phyloP scores from a whole-genome alignment of 2,888 invertebrate species.

The Saturnia pavonia region DNA sequence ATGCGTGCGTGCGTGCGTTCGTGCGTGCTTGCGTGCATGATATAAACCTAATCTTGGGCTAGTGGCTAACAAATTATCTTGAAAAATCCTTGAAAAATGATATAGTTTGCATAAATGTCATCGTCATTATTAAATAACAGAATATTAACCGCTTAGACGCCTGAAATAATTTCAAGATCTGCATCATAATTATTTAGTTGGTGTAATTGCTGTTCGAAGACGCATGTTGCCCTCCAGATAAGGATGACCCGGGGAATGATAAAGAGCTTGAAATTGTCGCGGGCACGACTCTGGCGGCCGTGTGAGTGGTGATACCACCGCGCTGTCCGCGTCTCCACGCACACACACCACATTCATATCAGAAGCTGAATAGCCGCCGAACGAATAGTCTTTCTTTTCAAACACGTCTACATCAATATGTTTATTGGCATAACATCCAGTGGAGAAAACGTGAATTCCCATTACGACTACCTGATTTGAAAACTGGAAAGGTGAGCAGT shows the following conservation, averaged over 20 bases:
- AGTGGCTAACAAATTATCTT: too few relatives aligned
- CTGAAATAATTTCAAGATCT: slow-evolving; percentile 26
- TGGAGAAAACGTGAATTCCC: slow-evolving; percentile 77
- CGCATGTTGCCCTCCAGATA: slow-evolving; percentile 67
- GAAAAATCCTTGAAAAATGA: too few relatives aligned
- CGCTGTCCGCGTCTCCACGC: slow-evolving; percentile 34
- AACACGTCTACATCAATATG: slow-evolving; percentile 60
- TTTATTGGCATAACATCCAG: slow-evolving; percentile 78
- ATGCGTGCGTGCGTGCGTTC: too few relatives aligned
- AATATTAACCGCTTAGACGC: neutral
- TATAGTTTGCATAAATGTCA: too few relatives aligned
- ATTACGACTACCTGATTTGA: slow-evolving; percentile 80
- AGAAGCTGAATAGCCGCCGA: slow-evolving; percentile 46
- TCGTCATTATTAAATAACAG: neutral
- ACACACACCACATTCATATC: slow-evolving; percentile 41
- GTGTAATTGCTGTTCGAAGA: slow-evolving; percentile 51
- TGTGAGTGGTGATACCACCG: slow-evolving; percentile 26
- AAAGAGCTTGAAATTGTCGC: slow-evolving; percentile 51
- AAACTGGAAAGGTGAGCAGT: slow-evolving; percentile 57
- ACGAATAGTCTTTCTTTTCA: slow-evolving; percentile 28
- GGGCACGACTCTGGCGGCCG: slow-evolving; percentile 29
- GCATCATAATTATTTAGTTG: slow-evolving; percentile 21
- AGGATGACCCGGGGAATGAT: slow-evolving; percentile 64
- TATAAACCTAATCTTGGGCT: too few relatives aligned
- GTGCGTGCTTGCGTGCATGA: too few relatives aligned